Evolutionary conservation across 2,797 vertebrate species (phyloP), one percentile per base, ranked within the genome.

Genomic region (Sciaenops ocellatus): DNA sequence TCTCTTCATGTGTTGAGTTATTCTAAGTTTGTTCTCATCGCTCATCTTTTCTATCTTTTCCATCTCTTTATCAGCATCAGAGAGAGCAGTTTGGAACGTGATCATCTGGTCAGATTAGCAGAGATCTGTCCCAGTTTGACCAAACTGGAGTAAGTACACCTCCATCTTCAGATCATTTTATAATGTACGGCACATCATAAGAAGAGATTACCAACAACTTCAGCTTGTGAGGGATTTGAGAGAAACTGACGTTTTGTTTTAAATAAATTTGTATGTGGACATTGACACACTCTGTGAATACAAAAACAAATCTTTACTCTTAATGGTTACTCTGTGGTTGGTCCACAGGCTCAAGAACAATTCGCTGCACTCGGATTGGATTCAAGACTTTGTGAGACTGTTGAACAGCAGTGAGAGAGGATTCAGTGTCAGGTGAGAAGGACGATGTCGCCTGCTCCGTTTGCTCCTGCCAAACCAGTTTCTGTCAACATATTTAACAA

Each of bases 101-200:
- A 72, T 1, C 90, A 95, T 69, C 80, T 95, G 62, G 18, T 76
- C 74, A 89, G 20, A 73, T 85, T 96, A 30, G 78, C 87, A 65
- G 80, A 93, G 48, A 92, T 92, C 50, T 92, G 92, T 86, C 85
- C 83, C 7, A 47, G 56, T 67, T 71, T 92, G 22, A 85, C 82
- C 64, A 90, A 88, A 76, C 74, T 95, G 48, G 79, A 93, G 95
- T 96, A 85, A 92, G 94, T 91, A 60, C 56, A 52, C 38, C 24
- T 75, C 15, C 15, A 17, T 38, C 20, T 34, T 73, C 8, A 46
- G 16, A 34, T 11, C 5, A 0, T 2, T 64, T 65, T 44, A 16
- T 12, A 34, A 11, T 28, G 13, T 20, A 50, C 30, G 34, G 64
- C 16, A 30, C 0, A 17, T 41, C 18, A 18, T 24, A 47, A 20